Percentiles rank a stretch among this genome's conserved stretches.
phyloP scores from a whole-genome alignment of 2,888 invertebrate genomes.

The Bimastos eiseni region DNA sequence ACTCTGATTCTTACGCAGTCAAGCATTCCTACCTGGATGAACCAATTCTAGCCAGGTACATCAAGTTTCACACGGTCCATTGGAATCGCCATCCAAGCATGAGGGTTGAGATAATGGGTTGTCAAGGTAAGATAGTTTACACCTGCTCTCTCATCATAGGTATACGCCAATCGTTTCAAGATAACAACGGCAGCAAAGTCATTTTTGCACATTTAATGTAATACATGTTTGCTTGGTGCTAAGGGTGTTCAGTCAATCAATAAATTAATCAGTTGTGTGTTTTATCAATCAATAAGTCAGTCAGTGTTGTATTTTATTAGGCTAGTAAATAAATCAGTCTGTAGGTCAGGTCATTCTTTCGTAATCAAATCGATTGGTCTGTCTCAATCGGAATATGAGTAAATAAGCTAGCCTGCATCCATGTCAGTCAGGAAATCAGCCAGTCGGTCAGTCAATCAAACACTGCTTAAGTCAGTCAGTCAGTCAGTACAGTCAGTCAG shows the following conservation, averaged over 20 bases:
- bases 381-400: not conserved
- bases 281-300: not conserved
- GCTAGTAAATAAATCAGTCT: too few species aligned
- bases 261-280: not conserved
- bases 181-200: not conserved
- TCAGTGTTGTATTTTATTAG: too few species aligned
- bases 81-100: conserved; percentile 66
- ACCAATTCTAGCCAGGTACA: conserved; percentile 64
- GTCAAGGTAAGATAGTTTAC: conserved; percentile 62
- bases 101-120: conserved; percentile 65
- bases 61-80: conserved; percentile 64
- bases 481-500: not conserved
- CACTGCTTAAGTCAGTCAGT: not conserved
- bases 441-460: not conserved
- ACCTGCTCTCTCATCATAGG: not conserved
- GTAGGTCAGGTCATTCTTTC: not conserved
- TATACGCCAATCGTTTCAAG: not conserved
- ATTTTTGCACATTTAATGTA: not conserved
- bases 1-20: conserved; percentile 63
- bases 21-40: conserved; percentile 64
- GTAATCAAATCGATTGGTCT: not conserved
- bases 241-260: not conserved
- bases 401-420: not conserved
- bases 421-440: not conserved
- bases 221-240: not conserved